Conservation (phyloP, 2,888 invertebrate species). For the Plagiodera versicolora region DNA sequence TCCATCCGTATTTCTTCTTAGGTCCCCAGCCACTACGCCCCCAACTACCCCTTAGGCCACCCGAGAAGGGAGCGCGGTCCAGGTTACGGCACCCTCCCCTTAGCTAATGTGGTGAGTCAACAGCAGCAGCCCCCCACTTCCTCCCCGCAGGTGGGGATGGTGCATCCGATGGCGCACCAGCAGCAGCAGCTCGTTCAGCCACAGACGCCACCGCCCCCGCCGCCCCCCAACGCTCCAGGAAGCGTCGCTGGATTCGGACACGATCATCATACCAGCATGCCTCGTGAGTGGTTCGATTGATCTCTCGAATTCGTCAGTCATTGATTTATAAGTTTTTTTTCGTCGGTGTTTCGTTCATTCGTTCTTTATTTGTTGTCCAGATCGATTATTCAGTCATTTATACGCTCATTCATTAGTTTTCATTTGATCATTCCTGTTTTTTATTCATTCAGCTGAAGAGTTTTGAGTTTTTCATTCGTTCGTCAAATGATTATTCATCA, state of each 20-base stretch:
- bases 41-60: slow-evolving; percentile 87
- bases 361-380: no score
- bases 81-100: slow-evolving; percentile 84
- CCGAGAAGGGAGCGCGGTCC: slow-evolving; percentile 64
- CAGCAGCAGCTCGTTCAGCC: slow-evolving; percentile 50
- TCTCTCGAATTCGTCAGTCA: no score
- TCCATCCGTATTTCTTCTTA: no score
- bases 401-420: no score
- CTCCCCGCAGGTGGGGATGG: slow-evolving; percentile 81
- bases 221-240: slow-evolving; percentile 63
- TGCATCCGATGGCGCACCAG: slow-evolving; percentile 70
- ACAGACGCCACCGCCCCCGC: slow-evolving; percentile 65
- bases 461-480: no score
- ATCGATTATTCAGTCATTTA: no score
- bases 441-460: no score
- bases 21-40: slow-evolving; percentile 95
- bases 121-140: slow-evolving; percentile 54
- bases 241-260: slow-evolving; percentile 47
- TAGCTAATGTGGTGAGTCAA: no score
- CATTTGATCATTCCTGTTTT: no score
- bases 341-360: no score
- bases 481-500: no score
- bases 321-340: no score
- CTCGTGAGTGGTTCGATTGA: slow-evolving; percentile 80
- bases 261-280: slow-evolving; percentile 80